Evolutionary conservation across 2,797 vertebrate genomes (phyloP).

Genomic region (Clarias fuscus): DNA sequence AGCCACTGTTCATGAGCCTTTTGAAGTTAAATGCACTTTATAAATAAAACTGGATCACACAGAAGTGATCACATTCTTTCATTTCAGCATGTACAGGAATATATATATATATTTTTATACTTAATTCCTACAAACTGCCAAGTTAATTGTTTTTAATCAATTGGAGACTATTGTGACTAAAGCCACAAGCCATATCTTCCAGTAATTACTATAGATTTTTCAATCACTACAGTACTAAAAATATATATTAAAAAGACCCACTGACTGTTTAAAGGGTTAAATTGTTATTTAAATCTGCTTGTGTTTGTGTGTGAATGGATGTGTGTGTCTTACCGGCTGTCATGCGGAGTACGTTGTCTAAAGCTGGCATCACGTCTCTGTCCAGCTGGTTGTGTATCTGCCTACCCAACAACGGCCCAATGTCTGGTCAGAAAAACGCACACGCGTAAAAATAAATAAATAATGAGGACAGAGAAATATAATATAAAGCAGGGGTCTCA

Average conservation of each 20-base stretch:
- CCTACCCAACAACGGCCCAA: slow-evolving; percentile 82
- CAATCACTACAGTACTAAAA: not conserved
- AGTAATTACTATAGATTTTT: not conserved
- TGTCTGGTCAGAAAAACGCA: slow-evolving; percentile 64
- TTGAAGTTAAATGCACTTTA: not conserved
- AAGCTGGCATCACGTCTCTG: slow-evolving; percentile 83
- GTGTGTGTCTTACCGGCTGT: slow-evolving; percentile 78
- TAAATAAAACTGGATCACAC: not conserved
- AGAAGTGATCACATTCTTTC: not conserved
- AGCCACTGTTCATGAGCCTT: too few species aligned
- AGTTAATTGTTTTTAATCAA: not conserved
- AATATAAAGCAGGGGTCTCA: too few species aligned
- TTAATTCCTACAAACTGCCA: too few species aligned
- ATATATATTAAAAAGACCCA: not conserved
- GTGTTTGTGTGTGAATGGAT: not conserved
- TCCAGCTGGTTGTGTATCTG: slow-evolving; percentile 82
- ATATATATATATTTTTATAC: too few species aligned
- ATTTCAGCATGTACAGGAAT: not conserved
- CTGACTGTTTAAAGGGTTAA: not conserved
- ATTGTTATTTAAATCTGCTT: not conserved
- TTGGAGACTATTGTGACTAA: not conserved
- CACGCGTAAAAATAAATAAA: not conserved
- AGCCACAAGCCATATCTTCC: not conserved
- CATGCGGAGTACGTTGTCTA: slow-evolving; percentile 83
- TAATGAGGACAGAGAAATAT: not conserved